Conservation (phyloP, 2,888 invertebrate genomes). For the Sarcophaga caerulescens region DNA sequence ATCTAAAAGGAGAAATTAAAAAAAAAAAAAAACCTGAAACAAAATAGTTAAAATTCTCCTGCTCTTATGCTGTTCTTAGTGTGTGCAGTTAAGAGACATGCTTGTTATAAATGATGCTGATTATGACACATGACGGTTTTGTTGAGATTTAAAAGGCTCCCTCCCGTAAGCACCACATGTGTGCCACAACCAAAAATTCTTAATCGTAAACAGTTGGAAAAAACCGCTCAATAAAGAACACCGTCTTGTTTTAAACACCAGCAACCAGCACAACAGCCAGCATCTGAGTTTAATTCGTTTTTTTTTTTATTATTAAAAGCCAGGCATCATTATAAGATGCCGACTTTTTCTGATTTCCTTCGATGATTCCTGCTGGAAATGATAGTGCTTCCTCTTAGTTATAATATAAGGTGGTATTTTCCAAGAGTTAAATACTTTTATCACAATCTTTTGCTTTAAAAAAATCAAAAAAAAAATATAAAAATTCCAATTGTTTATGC, state of each 20-base stretch:
- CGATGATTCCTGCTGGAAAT: slow-evolving; percentile 34
- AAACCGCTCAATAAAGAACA: slow-evolving; percentile 37
- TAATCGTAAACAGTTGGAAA: too few species aligned
- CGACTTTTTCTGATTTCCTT: slow-evolving; percentile 37
- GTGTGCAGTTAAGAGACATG: background rate
- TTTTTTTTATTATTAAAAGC: slow-evolving; percentile 8
- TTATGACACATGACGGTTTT: slow-evolving; percentile 70
- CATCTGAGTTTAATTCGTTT: slow-evolving; percentile 40
- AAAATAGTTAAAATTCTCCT: slow-evolving; percentile 21
- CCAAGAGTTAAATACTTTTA: background rate
- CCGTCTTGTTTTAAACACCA: slow-evolving; percentile 41
- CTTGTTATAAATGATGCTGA: slow-evolving; percentile 69
- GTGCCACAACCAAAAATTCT: slow-evolving; percentile 39
- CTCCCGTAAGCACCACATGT: slow-evolving; percentile 69
- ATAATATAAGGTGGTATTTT: background rate
- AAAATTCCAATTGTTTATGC: slow-evolving; percentile 7
- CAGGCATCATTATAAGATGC: slow-evolving; percentile 52
- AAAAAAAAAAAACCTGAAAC: background rate
- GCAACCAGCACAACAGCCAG: slow-evolving; percentile 37
- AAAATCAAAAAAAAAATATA: slow-evolving; percentile 5
- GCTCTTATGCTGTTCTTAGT: background rate
- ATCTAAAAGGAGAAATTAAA: background rate
- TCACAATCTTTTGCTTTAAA: background rate
- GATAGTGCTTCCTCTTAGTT: background rate
- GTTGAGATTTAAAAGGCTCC: slow-evolving; percentile 65